Evolutionary conservation across 2,797 vertebrate genomes (phyloP).

Genomic region (Liparis tanakae): DNA sequence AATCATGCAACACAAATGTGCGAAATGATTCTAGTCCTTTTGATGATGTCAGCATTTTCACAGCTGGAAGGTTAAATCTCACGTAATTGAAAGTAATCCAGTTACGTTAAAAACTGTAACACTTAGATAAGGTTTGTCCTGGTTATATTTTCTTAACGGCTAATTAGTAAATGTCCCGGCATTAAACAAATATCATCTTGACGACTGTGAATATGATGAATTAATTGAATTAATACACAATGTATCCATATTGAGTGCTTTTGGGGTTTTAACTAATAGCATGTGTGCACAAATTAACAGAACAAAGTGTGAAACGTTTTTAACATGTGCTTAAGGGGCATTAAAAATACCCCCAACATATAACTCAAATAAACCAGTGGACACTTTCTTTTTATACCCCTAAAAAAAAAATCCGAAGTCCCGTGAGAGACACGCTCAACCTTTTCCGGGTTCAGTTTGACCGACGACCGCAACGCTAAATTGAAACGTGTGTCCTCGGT

Average conservation of each 20-base stretch:
- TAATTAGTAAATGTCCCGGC: too few relatives aligned
- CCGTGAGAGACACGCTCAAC: neutral
- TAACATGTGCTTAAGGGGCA: neutral
- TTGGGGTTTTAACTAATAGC: neutral
- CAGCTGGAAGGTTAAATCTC: too few relatives aligned
- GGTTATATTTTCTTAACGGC: too few relatives aligned
- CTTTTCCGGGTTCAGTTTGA: conserved; percentile 15
- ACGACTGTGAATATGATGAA: neutral
- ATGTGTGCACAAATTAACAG: neutral
- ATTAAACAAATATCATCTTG: neutral
- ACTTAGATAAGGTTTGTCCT: too few relatives aligned
- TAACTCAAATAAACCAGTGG: neutral
- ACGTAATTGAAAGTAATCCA: too few relatives aligned
- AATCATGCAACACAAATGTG: too few relatives aligned
- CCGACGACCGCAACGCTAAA: conserved; percentile 15
- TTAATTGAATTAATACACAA: neutral
- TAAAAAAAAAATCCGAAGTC: conserved; percentile 1
- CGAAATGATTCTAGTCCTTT: too few relatives aligned
- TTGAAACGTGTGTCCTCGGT: conserved; percentile 37
- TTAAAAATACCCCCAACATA: neutral
- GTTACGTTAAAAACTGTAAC: too few relatives aligned
- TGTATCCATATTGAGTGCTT: neutral
- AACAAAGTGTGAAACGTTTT: neutral
- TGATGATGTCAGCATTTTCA: too few relatives aligned
- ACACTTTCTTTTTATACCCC: neutral